phyloP scores from a whole-genome alignment of 2,113 vertebrate genomes.

The Ameiurus melas region DNA sequence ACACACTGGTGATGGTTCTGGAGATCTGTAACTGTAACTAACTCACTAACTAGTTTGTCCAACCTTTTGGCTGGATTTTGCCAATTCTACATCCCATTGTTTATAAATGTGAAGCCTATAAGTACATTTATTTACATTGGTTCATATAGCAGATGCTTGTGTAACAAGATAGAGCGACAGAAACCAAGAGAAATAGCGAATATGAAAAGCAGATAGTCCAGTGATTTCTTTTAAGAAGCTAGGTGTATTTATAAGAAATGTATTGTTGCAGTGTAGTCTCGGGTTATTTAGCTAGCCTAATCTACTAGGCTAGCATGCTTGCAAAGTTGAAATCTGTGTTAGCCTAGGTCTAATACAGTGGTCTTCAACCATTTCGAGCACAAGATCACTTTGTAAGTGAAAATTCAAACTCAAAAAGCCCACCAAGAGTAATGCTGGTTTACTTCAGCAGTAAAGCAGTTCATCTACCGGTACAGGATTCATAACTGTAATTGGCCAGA shows the following conservation, averaged over 20 bases:
- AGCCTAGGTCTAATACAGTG: not conserved
- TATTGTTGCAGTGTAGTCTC: not conserved
- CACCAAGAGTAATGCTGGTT: not conserved
- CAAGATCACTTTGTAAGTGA: not conserved
- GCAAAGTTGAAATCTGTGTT: not conserved
- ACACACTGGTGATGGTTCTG: no score
- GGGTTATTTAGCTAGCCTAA: not conserved
- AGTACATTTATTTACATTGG: not conserved
- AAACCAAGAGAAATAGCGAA: not conserved
- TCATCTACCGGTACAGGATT: not conserved
- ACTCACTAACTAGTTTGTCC: not conserved
- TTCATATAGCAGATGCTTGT: no score
- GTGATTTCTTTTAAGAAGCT: not conserved
- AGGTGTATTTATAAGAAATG: not conserved
- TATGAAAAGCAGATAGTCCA: not conserved
- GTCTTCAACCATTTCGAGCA: not conserved
- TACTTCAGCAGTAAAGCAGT: not conserved
- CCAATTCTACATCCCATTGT: not conserved
- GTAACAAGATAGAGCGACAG: not conserved
- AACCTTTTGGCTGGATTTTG: not conserved
- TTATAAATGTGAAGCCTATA: not conserved
- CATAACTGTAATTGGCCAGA: not conserved
- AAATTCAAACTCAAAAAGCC: not conserved
- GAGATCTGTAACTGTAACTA: no score
- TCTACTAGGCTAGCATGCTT: not conserved